Evolutionary conservation across 2,797 vertebrate species (phyloP).

Genomic region (Labroides dimidiatus): DNA sequence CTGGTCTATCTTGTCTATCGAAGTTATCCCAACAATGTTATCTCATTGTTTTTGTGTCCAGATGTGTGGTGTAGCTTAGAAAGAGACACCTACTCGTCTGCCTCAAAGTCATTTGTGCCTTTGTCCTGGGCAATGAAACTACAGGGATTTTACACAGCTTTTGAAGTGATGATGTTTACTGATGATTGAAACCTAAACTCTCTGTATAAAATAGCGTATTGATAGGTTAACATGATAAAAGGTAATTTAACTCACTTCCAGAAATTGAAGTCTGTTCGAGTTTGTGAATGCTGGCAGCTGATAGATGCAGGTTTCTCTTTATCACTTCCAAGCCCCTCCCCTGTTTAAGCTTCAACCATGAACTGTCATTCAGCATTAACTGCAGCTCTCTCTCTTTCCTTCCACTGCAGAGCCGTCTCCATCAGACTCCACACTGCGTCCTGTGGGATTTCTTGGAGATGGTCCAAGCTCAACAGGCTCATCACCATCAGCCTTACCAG

Average conservation of each 20-base stretch:
- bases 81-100: constrained; percentile 2
- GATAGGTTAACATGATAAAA: background rate
- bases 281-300: constrained; percentile 1
- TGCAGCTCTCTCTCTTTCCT: constrained; percentile 27
- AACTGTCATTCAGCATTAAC: constrained; percentile 6
- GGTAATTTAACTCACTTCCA: too few relatives aligned
- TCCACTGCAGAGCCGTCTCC: constrained; percentile 64
- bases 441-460: constrained; percentile 54
- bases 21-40: too few relatives aligned
- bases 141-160: too few relatives aligned
- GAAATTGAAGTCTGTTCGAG: background rate
- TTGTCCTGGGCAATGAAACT: background rate
- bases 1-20: too few relatives aligned
- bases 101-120: constrained; percentile 6
- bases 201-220: background rate
- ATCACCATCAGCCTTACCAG: constrained; percentile 68
- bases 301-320: background rate
- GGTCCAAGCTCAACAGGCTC: constrained; percentile 56
- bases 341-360: background rate
- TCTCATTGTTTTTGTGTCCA: constrained; percentile 18
- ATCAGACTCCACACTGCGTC: constrained; percentile 42
- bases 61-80: constrained; percentile 2
- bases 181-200: background rate
- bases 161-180: background rate
- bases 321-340: background rate